These are phyloP conservation scores for Ispidina lecontei DNA, from an alignment of 2,797 vertebrate species.

Conservation along the genomic window DNA sequence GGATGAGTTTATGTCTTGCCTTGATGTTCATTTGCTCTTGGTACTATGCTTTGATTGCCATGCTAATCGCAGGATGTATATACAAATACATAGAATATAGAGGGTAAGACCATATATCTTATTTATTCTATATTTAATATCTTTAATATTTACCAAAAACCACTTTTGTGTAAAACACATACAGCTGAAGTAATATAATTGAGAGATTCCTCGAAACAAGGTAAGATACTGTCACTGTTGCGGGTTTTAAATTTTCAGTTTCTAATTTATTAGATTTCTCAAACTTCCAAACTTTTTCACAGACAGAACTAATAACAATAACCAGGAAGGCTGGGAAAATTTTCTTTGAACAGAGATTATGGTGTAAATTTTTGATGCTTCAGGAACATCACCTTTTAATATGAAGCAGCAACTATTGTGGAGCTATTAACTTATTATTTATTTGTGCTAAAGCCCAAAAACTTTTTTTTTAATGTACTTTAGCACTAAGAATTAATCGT, in stretches of 20 bases:
- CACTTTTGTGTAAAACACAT: not conserved
- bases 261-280: not conserved
- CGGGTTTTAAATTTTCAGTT: not conserved
- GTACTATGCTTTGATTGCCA: conserved; percentile 94
- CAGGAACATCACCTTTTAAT: not conserved
- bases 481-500: not conserved
- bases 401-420: not conserved
- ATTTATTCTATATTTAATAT: conserved; percentile 45
- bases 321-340: not conserved
- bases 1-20: conserved; percentile 96
- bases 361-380: not conserved
- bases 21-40: conserved; percentile 98
- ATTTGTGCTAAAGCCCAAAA: not conserved
- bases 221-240: not conserved
- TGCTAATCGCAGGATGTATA: conserved; percentile 92
- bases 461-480: not conserved
- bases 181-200: not conserved
- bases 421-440: not conserved
- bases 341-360: not conserved
- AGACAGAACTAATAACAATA: not conserved
- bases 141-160: conserved; percentile 3
- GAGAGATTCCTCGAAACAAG: not conserved
- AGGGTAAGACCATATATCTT: conserved; percentile 84
- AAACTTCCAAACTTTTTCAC: not conserved
- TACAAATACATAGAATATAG: conserved; percentile 98